A percentile compares a stretch with the other conserved stretches of the same genome.
Conservation (phyloP, 2,797 vertebrate genomes). For the Ctenopoma kingsleyae region DNA sequence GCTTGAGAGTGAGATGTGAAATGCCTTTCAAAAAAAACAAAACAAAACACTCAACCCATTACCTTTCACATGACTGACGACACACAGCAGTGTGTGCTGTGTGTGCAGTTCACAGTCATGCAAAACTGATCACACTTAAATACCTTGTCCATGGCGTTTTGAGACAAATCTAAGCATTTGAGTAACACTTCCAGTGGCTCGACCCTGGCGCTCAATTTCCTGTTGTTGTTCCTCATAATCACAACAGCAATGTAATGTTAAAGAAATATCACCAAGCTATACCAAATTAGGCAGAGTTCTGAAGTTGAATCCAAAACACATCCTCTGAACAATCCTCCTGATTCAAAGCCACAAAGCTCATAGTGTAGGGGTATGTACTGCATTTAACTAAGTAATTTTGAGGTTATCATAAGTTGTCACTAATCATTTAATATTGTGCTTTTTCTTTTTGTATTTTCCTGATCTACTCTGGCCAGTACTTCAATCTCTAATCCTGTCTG, state of each 20-base stretch:
- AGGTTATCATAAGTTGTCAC: conserved; percentile 56
- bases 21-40: no score
- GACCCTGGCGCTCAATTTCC: conserved; percentile 19
- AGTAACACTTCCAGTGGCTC: conserved; percentile 48
- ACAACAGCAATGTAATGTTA: conserved; percentile 18
- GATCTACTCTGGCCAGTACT: conserved; percentile 39
- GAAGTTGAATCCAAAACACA: conserved; percentile 1
- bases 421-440: conserved; percentile 52
- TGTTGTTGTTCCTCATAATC: conserved; percentile 34
- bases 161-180: conserved; percentile 60
- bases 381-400: conserved; percentile 37
- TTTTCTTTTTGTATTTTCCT: conserved; percentile 42
- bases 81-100: conserved; percentile 36
- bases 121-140: conserved; percentile 69
- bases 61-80: conserved; percentile 58
- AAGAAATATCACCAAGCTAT: conserved; percentile 47
- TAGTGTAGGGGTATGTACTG: background rate
- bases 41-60: background rate
- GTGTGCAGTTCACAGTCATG: conserved; percentile 57
- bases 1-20: conserved; percentile 13
- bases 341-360: conserved; percentile 12
- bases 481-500: conserved; percentile 65
- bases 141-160: conserved; percentile 51
- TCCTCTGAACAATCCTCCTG: background rate
- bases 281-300: conserved; percentile 21